phyloP scores from a whole-genome alignment of 1,140 invertebrate species.

The Drosophila gunungcola region DNA sequence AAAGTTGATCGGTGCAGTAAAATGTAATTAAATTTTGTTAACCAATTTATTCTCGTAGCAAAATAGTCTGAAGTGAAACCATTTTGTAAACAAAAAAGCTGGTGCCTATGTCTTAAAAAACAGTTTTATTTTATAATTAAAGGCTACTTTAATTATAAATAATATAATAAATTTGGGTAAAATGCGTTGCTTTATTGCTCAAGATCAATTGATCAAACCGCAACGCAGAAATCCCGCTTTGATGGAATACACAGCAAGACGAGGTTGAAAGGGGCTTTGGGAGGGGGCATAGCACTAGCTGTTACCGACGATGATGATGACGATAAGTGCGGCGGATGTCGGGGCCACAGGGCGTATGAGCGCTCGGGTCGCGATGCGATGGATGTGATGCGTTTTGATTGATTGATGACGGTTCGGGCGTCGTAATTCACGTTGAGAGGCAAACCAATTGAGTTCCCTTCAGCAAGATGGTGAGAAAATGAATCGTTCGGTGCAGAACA shows the following conservation, averaged over 20 bases:
- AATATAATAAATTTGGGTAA: too few species aligned
- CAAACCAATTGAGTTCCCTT: constrained; percentile 66
- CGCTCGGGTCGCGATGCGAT: constrained; percentile 20
- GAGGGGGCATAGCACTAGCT: constrained; percentile 1
- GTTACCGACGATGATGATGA: constrained; percentile 31
- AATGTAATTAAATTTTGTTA: too few species aligned
- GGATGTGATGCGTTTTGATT: constrained; percentile 48
- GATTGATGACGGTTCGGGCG: constrained; percentile 73
- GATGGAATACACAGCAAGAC: constrained; percentile 25
- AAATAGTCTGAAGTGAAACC: too few species aligned
- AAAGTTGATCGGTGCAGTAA: too few species aligned
- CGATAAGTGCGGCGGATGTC: constrained; percentile 60
- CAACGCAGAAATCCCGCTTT: constrained; percentile 16
- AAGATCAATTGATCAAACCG: constrained; percentile 35
- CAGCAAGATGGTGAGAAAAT: constrained; percentile 59
- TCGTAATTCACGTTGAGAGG: constrained; percentile 73
- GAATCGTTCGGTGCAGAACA: constrained; percentile 24
- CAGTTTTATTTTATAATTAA: too few species aligned
- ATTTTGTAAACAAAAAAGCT: too few species aligned
- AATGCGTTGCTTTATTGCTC: constrained; percentile 3
- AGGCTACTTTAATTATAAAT: background rate
- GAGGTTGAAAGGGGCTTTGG: background rate
- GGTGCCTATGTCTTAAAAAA: too few species aligned
- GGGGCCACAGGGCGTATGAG: constrained; percentile 64
- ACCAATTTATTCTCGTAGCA: too few species aligned